These are phyloP conservation scores for Drosophila paulistorum DNA, from an alignment of 1,140 invertebrate species.

Conservation along the genomic window DNA sequence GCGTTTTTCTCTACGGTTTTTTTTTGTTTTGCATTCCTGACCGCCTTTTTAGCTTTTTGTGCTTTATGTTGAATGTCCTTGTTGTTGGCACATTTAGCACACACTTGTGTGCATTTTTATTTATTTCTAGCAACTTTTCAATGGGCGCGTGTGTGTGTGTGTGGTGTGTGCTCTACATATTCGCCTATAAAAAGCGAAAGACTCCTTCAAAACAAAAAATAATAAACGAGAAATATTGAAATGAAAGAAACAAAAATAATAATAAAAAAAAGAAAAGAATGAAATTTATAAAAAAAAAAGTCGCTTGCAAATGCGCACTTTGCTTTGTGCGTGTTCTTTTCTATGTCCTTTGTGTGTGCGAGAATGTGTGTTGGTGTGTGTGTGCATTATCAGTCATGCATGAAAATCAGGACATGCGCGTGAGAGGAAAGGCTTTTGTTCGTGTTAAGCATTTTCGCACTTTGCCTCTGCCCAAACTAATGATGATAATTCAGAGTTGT, in stretches of 20 bases:
- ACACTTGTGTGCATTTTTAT: slow-evolving; percentile 40
- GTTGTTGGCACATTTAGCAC: slow-evolving; percentile 57
- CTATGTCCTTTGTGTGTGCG: slow-evolving; percentile 26
- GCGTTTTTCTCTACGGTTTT: not conserved
- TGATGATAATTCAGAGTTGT: slow-evolving; percentile 45
- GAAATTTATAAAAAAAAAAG: slow-evolving; percentile 40
- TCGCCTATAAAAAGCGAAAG: slow-evolving; percentile 47
- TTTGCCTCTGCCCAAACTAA: slow-evolving; percentile 49
- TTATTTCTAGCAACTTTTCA: slow-evolving; percentile 28
- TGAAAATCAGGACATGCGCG: slow-evolving; percentile 75
- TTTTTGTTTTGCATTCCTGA: slow-evolving; percentile 1
- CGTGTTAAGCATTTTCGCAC: slow-evolving; percentile 37
- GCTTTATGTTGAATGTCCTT: slow-evolving; percentile 35
- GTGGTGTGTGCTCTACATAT: slow-evolving; percentile 9
- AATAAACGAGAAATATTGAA: slow-evolving; percentile 22
- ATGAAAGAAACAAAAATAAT: slow-evolving; percentile 20
- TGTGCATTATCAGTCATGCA: slow-evolving; percentile 72
- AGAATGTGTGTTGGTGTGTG: slow-evolving; percentile 17
- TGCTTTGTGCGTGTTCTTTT: slow-evolving; percentile 38
- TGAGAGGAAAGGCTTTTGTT: slow-evolving; percentile 64
- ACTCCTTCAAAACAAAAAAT: slow-evolving; percentile 38
- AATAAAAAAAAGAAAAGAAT: slow-evolving; percentile 18
- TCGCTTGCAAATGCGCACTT: slow-evolving; percentile 63
- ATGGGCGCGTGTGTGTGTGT: not conserved
- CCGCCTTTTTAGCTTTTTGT: slow-evolving; percentile 1